Conservation (phyloP, 2,888 invertebrate genomes). For the Clunio marinus region DNA sequence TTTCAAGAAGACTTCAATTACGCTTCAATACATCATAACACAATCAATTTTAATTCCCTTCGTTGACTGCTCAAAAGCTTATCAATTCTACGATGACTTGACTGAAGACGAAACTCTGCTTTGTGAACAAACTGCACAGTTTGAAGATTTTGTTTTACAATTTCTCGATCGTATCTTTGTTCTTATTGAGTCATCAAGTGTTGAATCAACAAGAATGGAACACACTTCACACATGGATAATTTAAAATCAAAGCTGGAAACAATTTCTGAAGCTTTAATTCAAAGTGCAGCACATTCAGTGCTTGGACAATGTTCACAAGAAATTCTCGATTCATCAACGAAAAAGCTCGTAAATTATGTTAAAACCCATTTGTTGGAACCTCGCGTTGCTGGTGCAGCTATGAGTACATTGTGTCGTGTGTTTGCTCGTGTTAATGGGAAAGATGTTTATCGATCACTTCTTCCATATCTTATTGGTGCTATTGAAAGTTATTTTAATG, state of each 20-base stretch:
- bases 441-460: slow-evolving; percentile 65
- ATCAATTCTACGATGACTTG: slow-evolving; percentile 61
- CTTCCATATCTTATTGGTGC: slow-evolving; percentile 68
- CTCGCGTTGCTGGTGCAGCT: slow-evolving; percentile 76
- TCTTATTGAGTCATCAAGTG: slow-evolving; percentile 66
- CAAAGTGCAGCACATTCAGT: slow-evolving; percentile 64
- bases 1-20: slow-evolving; percentile 66
- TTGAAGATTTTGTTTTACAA: slow-evolving; percentile 84
- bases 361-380: slow-evolving; percentile 72
- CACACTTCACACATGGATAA: slow-evolving; percentile 53
- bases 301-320: slow-evolving; percentile 65
- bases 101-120: slow-evolving; percentile 71
- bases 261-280: slow-evolving; percentile 66
- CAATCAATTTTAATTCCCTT: slow-evolving; percentile 75
- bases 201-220: slow-evolving; percentile 65
- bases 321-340: slow-evolving; percentile 61
- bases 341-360: slow-evolving; percentile 71
- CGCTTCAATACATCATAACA: slow-evolving; percentile 73
- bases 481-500: slow-evolving; percentile 58
- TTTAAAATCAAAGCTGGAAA: slow-evolving; percentile 65
- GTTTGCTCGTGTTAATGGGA: slow-evolving; percentile 63
- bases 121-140: slow-evolving; percentile 77
- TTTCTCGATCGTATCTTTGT: slow-evolving; percentile 73
- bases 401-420: slow-evolving; percentile 68
- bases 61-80: slow-evolving; percentile 77